A percentile compares a stretch with the other conserved stretches of the same genome.
phyloP scores from a whole-genome alignment of 2,888 invertebrate genomes.

The Scaptomyza caliginosa region DNA sequence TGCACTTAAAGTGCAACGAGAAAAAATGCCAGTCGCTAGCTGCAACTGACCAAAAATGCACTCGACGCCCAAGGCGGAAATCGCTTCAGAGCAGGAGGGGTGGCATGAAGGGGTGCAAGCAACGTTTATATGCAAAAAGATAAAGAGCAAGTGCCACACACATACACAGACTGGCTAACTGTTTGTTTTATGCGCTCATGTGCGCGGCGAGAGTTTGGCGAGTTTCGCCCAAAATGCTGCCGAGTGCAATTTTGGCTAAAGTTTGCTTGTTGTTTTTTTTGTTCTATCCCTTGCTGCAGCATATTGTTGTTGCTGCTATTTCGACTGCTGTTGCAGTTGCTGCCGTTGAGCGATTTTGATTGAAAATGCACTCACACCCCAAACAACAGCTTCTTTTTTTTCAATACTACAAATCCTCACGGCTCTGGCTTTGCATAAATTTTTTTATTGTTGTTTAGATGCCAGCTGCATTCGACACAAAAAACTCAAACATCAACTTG shows the following conservation, averaged over 20 bases:
- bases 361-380: constrained; percentile 66
- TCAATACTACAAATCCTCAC: constrained; percentile 15
- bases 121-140: constrained; percentile 77
- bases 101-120: constrained; percentile 20
- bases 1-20: constrained; percentile 82
- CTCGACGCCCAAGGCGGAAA: constrained; percentile 53
- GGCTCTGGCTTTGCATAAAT: neutral
- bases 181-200: constrained; percentile 72
- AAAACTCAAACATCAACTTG: constrained; percentile 39
- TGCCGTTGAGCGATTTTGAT: constrained; percentile 75
- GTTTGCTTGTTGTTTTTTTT: constrained; percentile 51
- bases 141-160: constrained; percentile 72
- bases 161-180: constrained; percentile 36
- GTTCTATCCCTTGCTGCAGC: constrained; percentile 17
- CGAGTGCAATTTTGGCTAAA: constrained; percentile 74
- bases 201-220: constrained; percentile 59
- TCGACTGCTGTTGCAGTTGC: constrained; percentile 25
- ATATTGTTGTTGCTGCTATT: constrained; percentile 17
- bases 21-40: constrained; percentile 69
- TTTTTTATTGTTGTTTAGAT: constrained; percentile 14
- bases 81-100: constrained; percentile 8
- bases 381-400: neutral
- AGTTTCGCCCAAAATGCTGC: constrained; percentile 69
- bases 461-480: constrained; percentile 32
- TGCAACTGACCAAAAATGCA: constrained; percentile 80